Percentiles rank a stretch among this genome's conserved stretches.
phyloP scores from a whole-genome alignment of 2,888 invertebrate species.

The Microctonus aethiopoides region DNA sequence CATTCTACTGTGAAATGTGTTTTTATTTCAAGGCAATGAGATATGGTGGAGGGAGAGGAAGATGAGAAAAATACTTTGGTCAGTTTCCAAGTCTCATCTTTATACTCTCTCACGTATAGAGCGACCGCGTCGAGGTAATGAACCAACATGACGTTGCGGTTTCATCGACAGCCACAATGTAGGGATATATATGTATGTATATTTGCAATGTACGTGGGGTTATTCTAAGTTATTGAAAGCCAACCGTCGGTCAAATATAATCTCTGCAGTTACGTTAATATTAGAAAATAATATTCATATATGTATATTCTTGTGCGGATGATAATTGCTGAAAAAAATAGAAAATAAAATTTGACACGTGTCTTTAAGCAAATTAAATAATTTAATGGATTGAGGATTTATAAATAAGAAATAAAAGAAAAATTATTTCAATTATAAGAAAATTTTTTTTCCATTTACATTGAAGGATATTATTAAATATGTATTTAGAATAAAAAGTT shows the following conservation, averaged over 20 bases:
- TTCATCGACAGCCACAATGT: slow-evolving; percentile 37
- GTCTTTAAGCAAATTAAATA: neutral
- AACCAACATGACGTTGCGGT: slow-evolving; percentile 65
- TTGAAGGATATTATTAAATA: neutral
- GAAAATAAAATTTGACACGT: neutral
- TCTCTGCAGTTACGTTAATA: slow-evolving; percentile 26
- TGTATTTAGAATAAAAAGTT: neutral
- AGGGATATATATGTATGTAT: neutral
- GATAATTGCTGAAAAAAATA: neutral
- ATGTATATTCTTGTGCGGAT: slow-evolving; percentile 6
- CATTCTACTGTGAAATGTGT: slow-evolving; percentile 12
- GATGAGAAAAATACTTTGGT: slow-evolving; percentile 30
- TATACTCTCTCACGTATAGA: slow-evolving; percentile 58
- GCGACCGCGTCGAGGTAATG: slow-evolving; percentile 56
- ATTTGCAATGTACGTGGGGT: slow-evolving; percentile 49
- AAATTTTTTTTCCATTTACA: too few species aligned
- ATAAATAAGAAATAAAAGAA: neutral
- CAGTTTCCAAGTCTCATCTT: slow-evolving; percentile 55
- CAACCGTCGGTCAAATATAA: slow-evolving; percentile 61
- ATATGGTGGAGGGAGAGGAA: slow-evolving; percentile 24
- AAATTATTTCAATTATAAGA: neutral
- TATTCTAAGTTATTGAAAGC: slow-evolving; percentile 64
- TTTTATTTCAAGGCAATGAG: slow-evolving; percentile 17
- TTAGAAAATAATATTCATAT: slow-evolving; percentile 4
- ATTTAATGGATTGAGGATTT: neutral